Conservation (phyloP, 2,797 vertebrate species). For the Megaceryle alcyon region DNA sequence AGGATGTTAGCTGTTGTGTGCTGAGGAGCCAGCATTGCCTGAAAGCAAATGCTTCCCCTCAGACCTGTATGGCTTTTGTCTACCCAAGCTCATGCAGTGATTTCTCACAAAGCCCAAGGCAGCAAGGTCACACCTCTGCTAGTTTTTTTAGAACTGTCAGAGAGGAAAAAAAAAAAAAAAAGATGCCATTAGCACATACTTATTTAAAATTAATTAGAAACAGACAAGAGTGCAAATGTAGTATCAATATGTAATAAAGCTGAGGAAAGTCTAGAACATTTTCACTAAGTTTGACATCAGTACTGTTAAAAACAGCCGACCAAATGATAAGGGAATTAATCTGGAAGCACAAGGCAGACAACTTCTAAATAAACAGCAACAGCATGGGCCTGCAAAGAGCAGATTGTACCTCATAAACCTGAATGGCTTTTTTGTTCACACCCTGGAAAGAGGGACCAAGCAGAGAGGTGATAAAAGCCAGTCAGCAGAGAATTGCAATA, state of each 20-base stretch:
- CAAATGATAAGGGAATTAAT: background rate
- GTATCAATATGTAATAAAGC: background rate
- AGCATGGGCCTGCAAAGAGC: background rate
- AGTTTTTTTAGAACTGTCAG: background rate
- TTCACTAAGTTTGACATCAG: background rate
- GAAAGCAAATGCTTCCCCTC: background rate
- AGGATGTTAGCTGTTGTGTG: background rate
- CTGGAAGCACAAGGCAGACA: background rate
- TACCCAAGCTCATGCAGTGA: background rate
- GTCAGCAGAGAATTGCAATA: background rate
- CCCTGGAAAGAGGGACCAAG: background rate
- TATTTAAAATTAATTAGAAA: conserved; percentile 23
- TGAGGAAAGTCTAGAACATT: background rate
- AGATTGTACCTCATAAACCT: background rate
- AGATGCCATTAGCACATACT: background rate
- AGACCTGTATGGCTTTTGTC: background rate
- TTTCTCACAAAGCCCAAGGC: background rate
- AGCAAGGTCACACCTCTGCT: background rate
- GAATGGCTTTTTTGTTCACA: background rate
- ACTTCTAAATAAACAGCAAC: conserved; percentile 8
- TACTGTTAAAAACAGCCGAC: background rate
- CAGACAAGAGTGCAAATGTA: background rate
- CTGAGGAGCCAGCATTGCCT: background rate
- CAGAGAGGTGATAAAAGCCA: background rate
- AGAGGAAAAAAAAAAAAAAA: background rate